Percentiles rank a stretch among this genome's conserved stretches.
Evolutionary conservation across 2,797 vertebrate genomes (phyloP).

Genomic region (Coregonus suidteri): DNA sequence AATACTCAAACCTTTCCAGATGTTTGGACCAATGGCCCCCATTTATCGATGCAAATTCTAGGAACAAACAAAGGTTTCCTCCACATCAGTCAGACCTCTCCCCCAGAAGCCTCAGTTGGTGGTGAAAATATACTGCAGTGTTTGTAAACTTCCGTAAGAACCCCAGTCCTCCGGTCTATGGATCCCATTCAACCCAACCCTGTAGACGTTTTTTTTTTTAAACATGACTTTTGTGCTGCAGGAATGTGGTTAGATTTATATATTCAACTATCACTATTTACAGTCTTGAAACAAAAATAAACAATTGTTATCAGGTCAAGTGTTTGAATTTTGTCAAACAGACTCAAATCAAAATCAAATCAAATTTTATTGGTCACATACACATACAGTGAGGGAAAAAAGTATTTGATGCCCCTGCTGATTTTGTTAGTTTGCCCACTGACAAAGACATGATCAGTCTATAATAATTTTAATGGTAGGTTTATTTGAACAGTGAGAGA

Average conservation of each 20-base stretch:
- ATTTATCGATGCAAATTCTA: neutral
- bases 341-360: too few species aligned
- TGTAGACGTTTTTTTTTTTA: too few species aligned
- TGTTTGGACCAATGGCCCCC: neutral
- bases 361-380: too few species aligned
- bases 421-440: too few species aligned
- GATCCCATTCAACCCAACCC: neutral
- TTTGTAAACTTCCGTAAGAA: neutral
- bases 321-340: too few species aligned
- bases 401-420: too few species aligned
- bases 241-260: neutral
- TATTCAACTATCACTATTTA: neutral
- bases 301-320: neutral
- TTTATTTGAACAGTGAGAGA: too few species aligned
- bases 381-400: too few species aligned
- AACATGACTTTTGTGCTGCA: neutral
- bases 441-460: too few species aligned
- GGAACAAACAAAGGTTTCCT: neutral
- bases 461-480: too few species aligned
- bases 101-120: neutral
- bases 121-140: neutral
- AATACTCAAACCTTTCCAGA: slow-evolving; percentile 6
- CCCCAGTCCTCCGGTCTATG: too few species aligned
- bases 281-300: neutral
- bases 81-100: neutral